These are phyloP conservation scores for Stenurella melanura DNA, from an alignment of 2,888 invertebrate species.

Conservation along the genomic window DNA sequence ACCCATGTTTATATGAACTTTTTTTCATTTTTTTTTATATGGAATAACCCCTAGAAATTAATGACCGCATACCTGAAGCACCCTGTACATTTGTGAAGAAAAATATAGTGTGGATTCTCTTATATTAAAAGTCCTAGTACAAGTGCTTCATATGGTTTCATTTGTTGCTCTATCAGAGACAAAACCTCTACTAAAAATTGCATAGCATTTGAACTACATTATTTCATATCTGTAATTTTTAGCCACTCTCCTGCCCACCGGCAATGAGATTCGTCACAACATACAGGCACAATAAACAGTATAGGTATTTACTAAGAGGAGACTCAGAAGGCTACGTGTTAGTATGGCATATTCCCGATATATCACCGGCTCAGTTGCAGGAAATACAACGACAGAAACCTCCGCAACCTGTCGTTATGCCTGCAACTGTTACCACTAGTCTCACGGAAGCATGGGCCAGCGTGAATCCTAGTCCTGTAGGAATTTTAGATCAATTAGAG, in stretches of 20 bases:
- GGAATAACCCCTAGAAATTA: too few relatives aligned
- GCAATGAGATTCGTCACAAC: conserved; percentile 88
- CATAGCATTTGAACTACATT: too few relatives aligned
- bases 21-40: too few relatives aligned
- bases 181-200: too few relatives aligned
- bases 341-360: conserved; percentile 92
- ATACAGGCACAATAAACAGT: conserved; percentile 79
- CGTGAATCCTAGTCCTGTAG: conserved; percentile 91
- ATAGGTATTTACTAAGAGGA: conserved; percentile 85
- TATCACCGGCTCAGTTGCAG: conserved; percentile 79
- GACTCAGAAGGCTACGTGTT: conserved; percentile 94
- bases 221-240: conserved; percentile 56
- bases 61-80: too few relatives aligned
- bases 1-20: too few relatives aligned
- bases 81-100: too few relatives aligned
- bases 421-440: conserved; percentile 88
- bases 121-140: too few relatives aligned
- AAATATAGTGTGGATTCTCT: too few relatives aligned
- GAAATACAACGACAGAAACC: conserved; percentile 77
- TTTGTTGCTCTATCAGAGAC: too few relatives aligned
- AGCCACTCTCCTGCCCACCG: conserved; percentile 93
- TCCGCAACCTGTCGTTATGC: conserved; percentile 74
- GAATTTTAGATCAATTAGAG: conserved; percentile 92
- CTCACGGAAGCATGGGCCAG: conserved; percentile 91
- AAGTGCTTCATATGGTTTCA: too few relatives aligned